Conservation (phyloP, 2,113 vertebrate species). For the Crotalus viridis region DNA sequence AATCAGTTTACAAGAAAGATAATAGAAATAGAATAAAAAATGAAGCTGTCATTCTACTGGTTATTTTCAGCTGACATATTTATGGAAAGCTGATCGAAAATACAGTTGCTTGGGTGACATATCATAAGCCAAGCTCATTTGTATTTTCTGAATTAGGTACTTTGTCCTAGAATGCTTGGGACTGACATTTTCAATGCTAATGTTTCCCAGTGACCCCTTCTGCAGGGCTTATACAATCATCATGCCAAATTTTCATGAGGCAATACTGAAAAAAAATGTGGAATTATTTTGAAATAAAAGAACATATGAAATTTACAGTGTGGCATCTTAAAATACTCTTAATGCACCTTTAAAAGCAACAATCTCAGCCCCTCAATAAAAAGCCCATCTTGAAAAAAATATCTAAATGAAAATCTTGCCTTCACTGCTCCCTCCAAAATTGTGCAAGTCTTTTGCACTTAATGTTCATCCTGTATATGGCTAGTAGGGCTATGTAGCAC, state of each 20-base stretch:
- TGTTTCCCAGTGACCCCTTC: not conserved
- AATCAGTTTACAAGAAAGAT: not conserved
- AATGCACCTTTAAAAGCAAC: not conserved
- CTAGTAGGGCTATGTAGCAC: not conserved
- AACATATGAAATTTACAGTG: not conserved
- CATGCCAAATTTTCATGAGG: not conserved
- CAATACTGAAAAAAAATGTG: not conserved
- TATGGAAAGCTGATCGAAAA: not conserved
- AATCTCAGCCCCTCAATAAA: not conserved
- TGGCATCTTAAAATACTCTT: not conserved
- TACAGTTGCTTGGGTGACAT: not conserved
- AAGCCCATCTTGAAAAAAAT: not conserved
- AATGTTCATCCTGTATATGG: not conserved
- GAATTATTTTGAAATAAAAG: not conserved
- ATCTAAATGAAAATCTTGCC: not conserved
- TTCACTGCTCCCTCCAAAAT: not conserved
- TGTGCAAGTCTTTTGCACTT: not conserved
- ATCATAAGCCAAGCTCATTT: not conserved
- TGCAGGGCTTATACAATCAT: not conserved
- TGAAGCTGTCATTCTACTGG: not conserved
- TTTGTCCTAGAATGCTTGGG: not conserved
- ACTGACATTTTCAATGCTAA: not conserved
- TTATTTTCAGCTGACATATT: not conserved
- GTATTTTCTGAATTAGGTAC: not conserved
- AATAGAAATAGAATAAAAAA: not conserved